Conservation (phyloP, 2,113 vertebrate genomes). For the Myiozetetes cayanensis region DNA sequence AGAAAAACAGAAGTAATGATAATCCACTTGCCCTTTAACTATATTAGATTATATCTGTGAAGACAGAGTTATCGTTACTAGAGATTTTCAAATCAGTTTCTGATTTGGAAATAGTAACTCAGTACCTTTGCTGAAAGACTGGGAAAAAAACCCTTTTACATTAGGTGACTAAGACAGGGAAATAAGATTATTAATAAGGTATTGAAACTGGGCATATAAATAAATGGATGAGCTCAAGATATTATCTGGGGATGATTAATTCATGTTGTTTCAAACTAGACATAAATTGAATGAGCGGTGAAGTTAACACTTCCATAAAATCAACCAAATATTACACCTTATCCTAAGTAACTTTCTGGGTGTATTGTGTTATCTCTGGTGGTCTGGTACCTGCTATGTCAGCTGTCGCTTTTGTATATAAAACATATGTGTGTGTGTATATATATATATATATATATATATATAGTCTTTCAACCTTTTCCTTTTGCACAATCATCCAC, state of each 20-base stretch:
- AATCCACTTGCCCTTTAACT: rapidly evolving
- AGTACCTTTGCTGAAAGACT: not conserved
- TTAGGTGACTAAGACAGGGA: not conserved
- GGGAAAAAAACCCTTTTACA: not conserved
- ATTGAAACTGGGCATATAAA: not conserved
- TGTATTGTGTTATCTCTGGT: not conserved
- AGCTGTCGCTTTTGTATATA: not conserved
- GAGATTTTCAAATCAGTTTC: not conserved
- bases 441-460: too few species aligned
- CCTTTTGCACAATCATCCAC: not conserved
- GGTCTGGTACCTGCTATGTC: not conserved
- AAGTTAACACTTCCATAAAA: not conserved
- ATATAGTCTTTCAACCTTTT: not conserved
- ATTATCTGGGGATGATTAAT: not conserved
- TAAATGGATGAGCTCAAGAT: not conserved
- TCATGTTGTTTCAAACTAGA: not conserved
- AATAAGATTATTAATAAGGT: not conserved
- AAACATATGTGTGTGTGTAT: not conserved
- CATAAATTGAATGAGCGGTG: not conserved
- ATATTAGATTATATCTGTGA: not conserved
- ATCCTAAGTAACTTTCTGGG: not conserved
- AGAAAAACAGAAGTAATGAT: not conserved
- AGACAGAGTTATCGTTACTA: not conserved
- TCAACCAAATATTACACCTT: not conserved
- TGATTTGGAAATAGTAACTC: not conserved